Evolutionary conservation across 1,140 invertebrate species (phyloP).

Genomic region (Eupristina koningsbergeri): DNA sequence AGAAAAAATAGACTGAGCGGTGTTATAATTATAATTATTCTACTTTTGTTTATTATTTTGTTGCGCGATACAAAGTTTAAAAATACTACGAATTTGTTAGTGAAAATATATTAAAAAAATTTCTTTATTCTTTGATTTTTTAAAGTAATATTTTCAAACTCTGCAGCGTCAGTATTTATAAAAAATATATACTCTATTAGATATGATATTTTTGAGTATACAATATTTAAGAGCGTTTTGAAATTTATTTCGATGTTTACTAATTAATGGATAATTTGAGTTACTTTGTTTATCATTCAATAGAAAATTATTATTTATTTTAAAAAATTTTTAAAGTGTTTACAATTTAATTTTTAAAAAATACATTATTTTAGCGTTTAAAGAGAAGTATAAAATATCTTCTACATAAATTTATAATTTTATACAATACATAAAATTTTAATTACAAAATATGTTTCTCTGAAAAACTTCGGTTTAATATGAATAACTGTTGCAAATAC

Average conservation of each 20-base stretch:
- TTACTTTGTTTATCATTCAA: neutral
- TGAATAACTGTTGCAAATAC: neutral
- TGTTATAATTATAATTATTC: neutral
- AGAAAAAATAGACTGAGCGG: conserved; percentile 12
- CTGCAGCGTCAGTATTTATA: neutral
- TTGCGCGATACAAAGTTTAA: conserved; percentile 12
- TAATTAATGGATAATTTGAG: neutral
- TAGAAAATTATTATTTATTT: neutral
- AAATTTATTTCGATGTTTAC: neutral
- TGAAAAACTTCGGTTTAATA: neutral
- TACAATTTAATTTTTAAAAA: neutral
- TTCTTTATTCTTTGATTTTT: conserved; percentile 9
- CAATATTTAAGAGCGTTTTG: neutral
- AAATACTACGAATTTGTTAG: neutral
- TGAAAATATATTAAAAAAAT: conserved; percentile 2
- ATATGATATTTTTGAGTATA: no score
- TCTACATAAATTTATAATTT: neutral
- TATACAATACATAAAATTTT: neutral
- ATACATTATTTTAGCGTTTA: neutral
- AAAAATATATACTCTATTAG: conserved; percentile 20
- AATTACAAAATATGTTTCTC: neutral
- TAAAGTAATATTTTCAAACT: conserved; percentile 36
- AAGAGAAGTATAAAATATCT: neutral
- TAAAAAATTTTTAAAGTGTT: neutral
- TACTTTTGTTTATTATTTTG: conserved; percentile 9